phyloP scores from a whole-genome alignment of 2,888 invertebrate genomes.

The Siphlonurus alternatus region DNA sequence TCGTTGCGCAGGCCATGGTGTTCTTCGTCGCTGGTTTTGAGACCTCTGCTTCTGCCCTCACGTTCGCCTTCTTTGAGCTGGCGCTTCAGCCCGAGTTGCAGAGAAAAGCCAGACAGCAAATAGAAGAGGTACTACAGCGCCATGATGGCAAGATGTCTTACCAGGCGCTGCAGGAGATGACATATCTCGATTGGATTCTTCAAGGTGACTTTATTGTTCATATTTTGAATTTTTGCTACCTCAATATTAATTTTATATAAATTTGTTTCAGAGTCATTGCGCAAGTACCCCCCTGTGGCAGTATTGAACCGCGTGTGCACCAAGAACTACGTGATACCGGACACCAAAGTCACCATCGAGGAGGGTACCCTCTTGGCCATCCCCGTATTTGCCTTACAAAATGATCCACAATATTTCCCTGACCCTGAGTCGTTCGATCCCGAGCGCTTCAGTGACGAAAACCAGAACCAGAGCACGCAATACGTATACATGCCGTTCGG shows the following conservation, averaged over 20 bases:
- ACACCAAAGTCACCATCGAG: constrained; percentile 30
- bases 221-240: too few species aligned
- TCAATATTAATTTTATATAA: too few species aligned
- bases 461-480: constrained; percentile 28
- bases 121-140: not conserved
- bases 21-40: constrained; percentile 22
- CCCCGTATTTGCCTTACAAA: constrained; percentile 37
- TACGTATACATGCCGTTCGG: constrained; percentile 37
- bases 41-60: not conserved
- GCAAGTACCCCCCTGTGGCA: constrained; percentile 34
- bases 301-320: constrained; percentile 33
- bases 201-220: too few species aligned
- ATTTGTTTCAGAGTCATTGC: not conserved
- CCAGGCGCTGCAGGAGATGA: constrained; percentile 17
- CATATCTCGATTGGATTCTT: constrained; percentile 19
- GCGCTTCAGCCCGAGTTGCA: not conserved
- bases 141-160: too few species aligned
- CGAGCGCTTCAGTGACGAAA: constrained; percentile 34
- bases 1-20: constrained; percentile 28
- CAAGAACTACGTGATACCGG: constrained; percentile 31
- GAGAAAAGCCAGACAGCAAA: not conserved
- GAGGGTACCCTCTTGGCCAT: constrained; percentile 34
- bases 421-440: constrained; percentile 38
- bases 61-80: not conserved
- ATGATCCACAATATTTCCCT: constrained; percentile 36